phyloP scores from a whole-genome alignment of 2,797 vertebrate genomes.

The Protonibea diacanthus region DNA sequence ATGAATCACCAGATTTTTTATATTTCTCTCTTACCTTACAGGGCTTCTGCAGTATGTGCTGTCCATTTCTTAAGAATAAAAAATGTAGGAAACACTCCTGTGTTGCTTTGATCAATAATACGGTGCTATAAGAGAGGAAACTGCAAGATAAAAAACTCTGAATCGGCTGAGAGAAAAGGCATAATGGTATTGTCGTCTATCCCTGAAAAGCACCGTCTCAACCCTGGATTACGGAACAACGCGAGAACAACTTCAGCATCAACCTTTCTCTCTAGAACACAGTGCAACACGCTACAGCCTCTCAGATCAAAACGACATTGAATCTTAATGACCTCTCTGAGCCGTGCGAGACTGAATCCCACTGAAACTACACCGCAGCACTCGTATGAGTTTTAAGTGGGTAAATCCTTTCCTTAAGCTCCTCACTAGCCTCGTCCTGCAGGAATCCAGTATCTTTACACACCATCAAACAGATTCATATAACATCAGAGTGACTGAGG shows the following conservation, averaged over 20 bases:
- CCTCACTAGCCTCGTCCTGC: constrained; percentile 26
- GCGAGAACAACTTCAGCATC: constrained; percentile 62
- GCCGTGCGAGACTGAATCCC: constrained; percentile 53
- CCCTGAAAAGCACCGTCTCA: constrained; percentile 59
- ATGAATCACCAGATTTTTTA: no score
- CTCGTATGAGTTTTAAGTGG: constrained; percentile 45
- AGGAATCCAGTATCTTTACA: constrained; percentile 34
- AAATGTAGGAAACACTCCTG: neutral
- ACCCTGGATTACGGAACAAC: constrained; percentile 64
- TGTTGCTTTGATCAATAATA: neutral
- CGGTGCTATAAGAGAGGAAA: neutral
- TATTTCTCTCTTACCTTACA: no score
- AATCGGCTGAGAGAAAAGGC: constrained; percentile 22
- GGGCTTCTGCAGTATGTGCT: neutral
- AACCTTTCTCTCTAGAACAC: constrained; percentile 50
- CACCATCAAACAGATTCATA: constrained; percentile 33
- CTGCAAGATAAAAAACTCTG: neutral
- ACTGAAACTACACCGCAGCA: constrained; percentile 48
- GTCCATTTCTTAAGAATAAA: neutral
- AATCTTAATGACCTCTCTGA: constrained; percentile 72
- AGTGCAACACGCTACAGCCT: constrained; percentile 47
- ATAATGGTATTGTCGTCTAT: constrained; percentile 33
- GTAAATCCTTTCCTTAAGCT: constrained; percentile 49
- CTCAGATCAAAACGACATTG: constrained; percentile 50
- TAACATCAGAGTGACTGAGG: neutral